Base-by-base conservation (phyloP, 2,888 invertebrate genomes). In the Oxyscelio sp. region DNA sequence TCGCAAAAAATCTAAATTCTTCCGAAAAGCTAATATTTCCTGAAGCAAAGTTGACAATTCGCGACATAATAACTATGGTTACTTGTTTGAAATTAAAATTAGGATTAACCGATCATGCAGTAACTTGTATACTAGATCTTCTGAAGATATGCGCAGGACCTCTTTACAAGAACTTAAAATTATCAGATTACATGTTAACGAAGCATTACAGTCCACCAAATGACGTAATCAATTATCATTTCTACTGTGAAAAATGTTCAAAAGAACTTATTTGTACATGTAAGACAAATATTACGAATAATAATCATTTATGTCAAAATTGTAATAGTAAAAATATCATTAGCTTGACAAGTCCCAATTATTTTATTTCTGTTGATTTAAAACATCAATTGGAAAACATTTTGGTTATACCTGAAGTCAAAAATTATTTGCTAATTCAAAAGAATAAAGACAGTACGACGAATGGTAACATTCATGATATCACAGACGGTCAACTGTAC, bases 71-170 rank as follows among this genome's bases (percentile, higher is more conserved):
- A 21, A 31, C 22, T 6, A 52, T 59, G 52, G 24, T 63, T 19
- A 15, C 61, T 34, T 63, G 54, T 24, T 54, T 61, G 27, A 34
- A 21, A 15, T 34, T 71, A 38, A 58, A 56, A 38, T 79, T 71
- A 9, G 61, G 63, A 34, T 15, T 61, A 8, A 43, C 61, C 11
- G 19, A 70, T 8, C 34, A 79, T 43, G 38, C 22, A 1, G 58
- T 54, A 43, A 27, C 58, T 24, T 15, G 17, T 8, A 15, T 81
- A 31, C 19, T 68, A 15, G 17, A 59, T 54, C 24, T 59, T 63
- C 13, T 43, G 13, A 63, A 70, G 56, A 3, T 78, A 2, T 78
- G 77, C 19, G 78, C 78, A 19, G 83, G 83, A 13, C 73, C 78
- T 9, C 38, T 45, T 34, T 78, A 78, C 43, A 17, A 40, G 4